A percentile compares a stretch with the other conserved stretches of the same genome.
Conservation (phyloP, 2,888 invertebrate species). For the Panopea generosa region DNA sequence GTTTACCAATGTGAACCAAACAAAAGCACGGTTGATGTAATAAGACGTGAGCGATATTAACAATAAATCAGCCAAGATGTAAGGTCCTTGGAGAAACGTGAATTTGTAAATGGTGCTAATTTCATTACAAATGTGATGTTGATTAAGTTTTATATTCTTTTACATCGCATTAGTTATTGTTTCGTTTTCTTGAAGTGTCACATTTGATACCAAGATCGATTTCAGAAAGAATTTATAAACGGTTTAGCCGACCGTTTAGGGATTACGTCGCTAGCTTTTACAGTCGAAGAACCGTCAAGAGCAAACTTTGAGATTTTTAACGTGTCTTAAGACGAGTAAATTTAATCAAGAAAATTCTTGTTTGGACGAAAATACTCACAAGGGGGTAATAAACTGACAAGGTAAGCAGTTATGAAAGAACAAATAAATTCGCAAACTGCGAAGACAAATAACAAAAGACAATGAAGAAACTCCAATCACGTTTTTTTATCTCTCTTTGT, state of each 20-base stretch:
- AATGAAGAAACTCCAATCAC: too few relatives aligned
- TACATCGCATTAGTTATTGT: conserved; percentile 52
- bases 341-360: conserved; percentile 27
- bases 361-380: conserved; percentile 22
- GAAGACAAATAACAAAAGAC: not conserved
- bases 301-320: conserved; percentile 29
- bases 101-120: conserved; percentile 42
- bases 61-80: conserved; percentile 37
- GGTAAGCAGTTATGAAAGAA: conserved; percentile 16
- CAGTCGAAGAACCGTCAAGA: conserved; percentile 33
- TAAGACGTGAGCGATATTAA: conserved; percentile 26
- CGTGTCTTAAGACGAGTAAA: conserved; percentile 21
- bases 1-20: too few relatives aligned
- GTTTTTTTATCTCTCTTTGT: too few relatives aligned
- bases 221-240: conserved; percentile 53
- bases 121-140: conserved; percentile 39
- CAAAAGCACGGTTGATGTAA: too few relatives aligned
- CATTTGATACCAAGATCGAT: conserved; percentile 38
- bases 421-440: conserved; percentile 18
- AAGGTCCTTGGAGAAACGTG: conserved; percentile 22
- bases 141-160: conserved; percentile 54
- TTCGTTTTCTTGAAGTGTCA: conserved; percentile 51
- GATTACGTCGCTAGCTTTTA: conserved; percentile 42
- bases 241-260: conserved; percentile 47
- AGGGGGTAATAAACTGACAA: conserved; percentile 15